Base-by-base conservation (phyloP, 2,797 vertebrate species). In the Hippocampus kuda region DNA sequence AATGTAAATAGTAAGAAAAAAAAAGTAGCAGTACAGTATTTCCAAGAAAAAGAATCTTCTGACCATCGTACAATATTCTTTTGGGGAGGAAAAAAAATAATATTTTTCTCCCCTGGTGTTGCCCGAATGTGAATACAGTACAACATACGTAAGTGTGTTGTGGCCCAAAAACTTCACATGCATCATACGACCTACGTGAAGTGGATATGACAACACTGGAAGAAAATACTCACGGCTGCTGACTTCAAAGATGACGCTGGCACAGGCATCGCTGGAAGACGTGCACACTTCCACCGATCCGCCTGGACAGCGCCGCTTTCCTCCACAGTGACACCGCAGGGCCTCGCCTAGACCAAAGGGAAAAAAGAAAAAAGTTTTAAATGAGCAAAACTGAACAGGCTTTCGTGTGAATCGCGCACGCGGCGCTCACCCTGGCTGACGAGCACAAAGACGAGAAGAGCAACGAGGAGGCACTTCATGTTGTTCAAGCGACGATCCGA, bases 401-500 rank as follows among this genome's bases (percentile, higher is more conserved):
- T 12, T 54, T n/a, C 0, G 51, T 53, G 51, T 53, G 7, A 53
- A 10, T n/a, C 3, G 16, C 13, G 5, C 7, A n/a, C 22, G 1
- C 5, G 24, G 0, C 8, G 78, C 79, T 79, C 60, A 85, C 80
- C 75, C 15, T 83, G 72, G 34, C 73, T 76, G 70, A 79, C 0
- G 8, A 76, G 69, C 61, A 82, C 6, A 70, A 72, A 11, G 0
- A 84, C 4, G 65, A 81, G 59, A 53, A 80, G 68, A 62, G 67
- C 26, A 7, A 79, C 10, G 65, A 80, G 57, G 15, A 70, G 72
- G 67, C 64, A 20, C 79, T 79, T 84, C 81, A 84, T 86, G 66
- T 75, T 77, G 41, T 68, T 59, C 15, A 30, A 8, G 27, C 15
- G 26, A 56, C 4, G 13, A 26, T 7, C n/a, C 5, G 7, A 42